Conservation (phyloP, 2,888 invertebrate genomes). For the Steinernema scapterisci region DNA sequence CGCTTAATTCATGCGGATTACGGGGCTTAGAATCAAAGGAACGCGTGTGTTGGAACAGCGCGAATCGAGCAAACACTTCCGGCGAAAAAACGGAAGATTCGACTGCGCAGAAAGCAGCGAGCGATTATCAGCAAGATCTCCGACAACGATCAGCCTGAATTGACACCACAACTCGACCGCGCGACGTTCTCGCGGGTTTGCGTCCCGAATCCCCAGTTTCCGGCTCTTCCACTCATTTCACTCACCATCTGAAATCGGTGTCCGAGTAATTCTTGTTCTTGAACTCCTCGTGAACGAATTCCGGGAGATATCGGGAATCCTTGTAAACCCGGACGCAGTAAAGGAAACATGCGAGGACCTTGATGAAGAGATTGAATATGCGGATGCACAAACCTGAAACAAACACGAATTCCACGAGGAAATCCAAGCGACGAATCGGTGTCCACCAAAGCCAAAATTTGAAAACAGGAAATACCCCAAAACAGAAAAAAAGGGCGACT, state of each 20-base stretch:
- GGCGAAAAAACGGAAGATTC: not conserved
- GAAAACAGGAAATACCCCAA: not conserved
- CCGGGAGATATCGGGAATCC: conserved; percentile 47
- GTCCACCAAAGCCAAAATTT: too few species aligned
- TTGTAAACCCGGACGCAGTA: conserved; percentile 78
- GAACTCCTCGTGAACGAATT: conserved; percentile 35
- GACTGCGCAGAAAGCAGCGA: not conserved
- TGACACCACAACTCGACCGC: too few species aligned
- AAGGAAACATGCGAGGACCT: conserved; percentile 91
- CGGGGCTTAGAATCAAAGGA: too few species aligned
- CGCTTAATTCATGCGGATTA: too few species aligned
- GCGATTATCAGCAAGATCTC: too few species aligned
- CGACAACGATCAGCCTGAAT: too few species aligned
- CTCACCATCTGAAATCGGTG: conserved; percentile 37
- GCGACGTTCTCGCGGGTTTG: too few species aligned
- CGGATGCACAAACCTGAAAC: conserved; percentile 90
- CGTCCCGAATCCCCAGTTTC: too few species aligned
- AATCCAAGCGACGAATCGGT: not conserved
- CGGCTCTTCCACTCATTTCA: too few species aligned
- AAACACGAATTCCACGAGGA: not conserved
- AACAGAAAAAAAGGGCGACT: conserved; percentile 72
- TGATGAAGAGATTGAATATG: conserved; percentile 94
- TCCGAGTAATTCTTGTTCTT: not conserved
- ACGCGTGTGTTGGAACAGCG: too few species aligned
- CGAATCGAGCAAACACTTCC: too few species aligned